These are phyloP conservation scores for Drosophila elegans DNA, from an alignment of 1,140 invertebrate genomes.

Conservation along the genomic window DNA sequence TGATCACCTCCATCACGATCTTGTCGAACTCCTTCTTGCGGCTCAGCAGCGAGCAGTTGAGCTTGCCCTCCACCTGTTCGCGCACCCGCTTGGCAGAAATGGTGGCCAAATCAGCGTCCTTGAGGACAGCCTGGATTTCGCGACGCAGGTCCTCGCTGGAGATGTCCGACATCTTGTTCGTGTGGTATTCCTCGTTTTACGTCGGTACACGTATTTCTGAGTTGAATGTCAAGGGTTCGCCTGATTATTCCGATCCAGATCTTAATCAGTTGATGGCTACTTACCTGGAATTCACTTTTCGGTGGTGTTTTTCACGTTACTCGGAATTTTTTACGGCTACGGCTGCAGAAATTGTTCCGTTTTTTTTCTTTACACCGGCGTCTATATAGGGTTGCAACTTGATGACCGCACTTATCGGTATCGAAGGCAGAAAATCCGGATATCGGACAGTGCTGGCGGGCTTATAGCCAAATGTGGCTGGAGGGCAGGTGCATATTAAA, in stretches of 20 bases:
- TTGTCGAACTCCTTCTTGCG: slow-evolving; percentile 94
- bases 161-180: slow-evolving; percentile 81
- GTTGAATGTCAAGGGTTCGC: slow-evolving; percentile 5
- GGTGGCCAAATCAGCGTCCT: slow-evolving; percentile 93
- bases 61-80: slow-evolving; percentile 92
- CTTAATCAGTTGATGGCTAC: not conserved
- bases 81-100: slow-evolving; percentile 96
- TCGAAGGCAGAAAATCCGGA: not conserved
- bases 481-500: no score
- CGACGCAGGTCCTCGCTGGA: slow-evolving; percentile 70
- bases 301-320: slow-evolving; percentile 34
- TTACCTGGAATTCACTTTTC: slow-evolving; percentile 14
- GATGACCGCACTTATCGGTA: slow-evolving; percentile 13
- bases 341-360: slow-evolving; percentile 18
- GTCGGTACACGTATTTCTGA: slow-evolving; percentile 32
- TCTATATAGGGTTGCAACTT: slow-evolving; percentile 63
- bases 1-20: slow-evolving; percentile 89
- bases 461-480: not conserved
- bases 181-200: slow-evolving; percentile 60
- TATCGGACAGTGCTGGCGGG: not conserved
- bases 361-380: slow-evolving; percentile 72
- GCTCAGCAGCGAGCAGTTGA: slow-evolving; percentile 90
- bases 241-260: not conserved
- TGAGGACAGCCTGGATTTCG: slow-evolving; percentile 88
- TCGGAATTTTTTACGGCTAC: slow-evolving; percentile 24